Evolutionary conservation across 2,797 vertebrate species (phyloP).

Genomic region (Sylvia borin): DNA sequence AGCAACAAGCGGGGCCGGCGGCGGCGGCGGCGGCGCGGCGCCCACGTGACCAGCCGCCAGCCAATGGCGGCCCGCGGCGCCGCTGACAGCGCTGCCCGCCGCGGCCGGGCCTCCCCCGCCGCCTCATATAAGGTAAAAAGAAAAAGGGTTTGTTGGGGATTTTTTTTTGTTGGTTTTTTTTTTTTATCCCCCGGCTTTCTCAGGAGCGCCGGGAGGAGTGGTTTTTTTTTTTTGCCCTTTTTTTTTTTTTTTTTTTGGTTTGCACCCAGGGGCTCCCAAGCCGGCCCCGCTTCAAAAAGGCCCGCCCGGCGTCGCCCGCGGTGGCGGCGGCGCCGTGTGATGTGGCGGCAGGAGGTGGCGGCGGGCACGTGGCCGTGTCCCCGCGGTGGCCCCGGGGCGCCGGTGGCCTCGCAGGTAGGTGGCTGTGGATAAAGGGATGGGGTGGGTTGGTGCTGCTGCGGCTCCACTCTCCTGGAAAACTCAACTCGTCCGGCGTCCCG

Average conservation of each 20-base stretch:
- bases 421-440: background rate
- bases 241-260: too few relatives aligned
- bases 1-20: constrained; percentile 75
- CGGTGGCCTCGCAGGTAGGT: constrained; percentile 23
- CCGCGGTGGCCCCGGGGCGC: background rate
- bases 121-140: constrained; percentile 95
- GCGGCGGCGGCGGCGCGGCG: constrained; percentile 78
- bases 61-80: constrained; percentile 80
- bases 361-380: background rate
- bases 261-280: too few relatives aligned
- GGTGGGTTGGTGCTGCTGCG: background rate
- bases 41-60: constrained; percentile 75
- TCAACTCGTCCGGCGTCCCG: background rate
- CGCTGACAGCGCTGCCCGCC: constrained; percentile 75
- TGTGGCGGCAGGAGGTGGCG: background rate
- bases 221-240: too few relatives aligned
- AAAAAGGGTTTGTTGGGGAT: constrained; percentile 58
- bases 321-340: background rate
- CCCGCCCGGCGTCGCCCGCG: too few relatives aligned
- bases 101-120: constrained; percentile 78
- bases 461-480: too few relatives aligned
- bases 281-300: too few relatives aligned
- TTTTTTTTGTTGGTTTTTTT: too few relatives aligned
- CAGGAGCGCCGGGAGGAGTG: too few relatives aligned
- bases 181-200: too few relatives aligned